These are phyloP conservation scores for Brienomyrus longianalis DNA, from an alignment of 2,113 vertebrate species.

Conservation along the genomic window DNA sequence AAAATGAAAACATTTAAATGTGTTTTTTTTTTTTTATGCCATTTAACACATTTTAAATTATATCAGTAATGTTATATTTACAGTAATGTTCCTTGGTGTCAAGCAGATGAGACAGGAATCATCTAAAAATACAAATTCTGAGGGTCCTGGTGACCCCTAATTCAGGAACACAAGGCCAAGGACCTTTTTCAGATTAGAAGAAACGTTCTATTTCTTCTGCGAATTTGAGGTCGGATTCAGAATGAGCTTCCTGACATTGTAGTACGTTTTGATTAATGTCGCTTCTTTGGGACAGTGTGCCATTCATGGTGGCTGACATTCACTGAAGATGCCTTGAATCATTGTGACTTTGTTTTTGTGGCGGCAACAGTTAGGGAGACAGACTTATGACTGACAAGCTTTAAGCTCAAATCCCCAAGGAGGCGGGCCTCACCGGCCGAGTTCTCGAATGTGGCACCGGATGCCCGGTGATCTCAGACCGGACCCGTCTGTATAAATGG, in stretches of 20 bases:
- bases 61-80: not conserved
- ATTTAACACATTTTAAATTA: not conserved
- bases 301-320: not conserved
- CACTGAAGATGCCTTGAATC: not conserved
- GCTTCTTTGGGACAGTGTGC: not conserved
- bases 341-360: not conserved
- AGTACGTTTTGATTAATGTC: not conserved
- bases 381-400: not conserved
- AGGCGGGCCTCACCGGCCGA: not conserved
- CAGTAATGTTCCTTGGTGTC: not conserved
- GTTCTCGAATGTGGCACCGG: not conserved
- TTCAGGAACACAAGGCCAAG: not conserved
- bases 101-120: not conserved
- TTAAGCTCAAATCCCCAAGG: not conserved
- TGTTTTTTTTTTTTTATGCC: not conserved
- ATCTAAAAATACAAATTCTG: not conserved
- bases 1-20: not conserved
- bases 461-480: not conserved
- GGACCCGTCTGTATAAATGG: not conserved
- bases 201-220: not conserved
- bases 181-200: not conserved
- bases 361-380: not conserved
- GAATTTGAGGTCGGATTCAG: not conserved
- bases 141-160: not conserved
- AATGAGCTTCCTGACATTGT: not conserved